Evolutionary conservation across 2,888 invertebrate genomes (phyloP), one percentile per base, ranked within the genome.

Genomic region (Polylopha cassiicola): DNA sequence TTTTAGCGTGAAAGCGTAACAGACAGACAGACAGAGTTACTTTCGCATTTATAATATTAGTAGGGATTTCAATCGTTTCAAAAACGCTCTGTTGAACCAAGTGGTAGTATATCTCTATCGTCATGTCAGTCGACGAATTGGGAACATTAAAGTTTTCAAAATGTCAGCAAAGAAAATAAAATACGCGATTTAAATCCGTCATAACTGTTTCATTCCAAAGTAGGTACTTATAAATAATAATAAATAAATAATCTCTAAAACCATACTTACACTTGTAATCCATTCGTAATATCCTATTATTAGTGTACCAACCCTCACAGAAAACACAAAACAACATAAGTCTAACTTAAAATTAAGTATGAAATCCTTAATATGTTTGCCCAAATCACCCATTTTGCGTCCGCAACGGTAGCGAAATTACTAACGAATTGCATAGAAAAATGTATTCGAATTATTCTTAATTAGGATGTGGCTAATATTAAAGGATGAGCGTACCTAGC

Each of bases 211-310:
- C n/a, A n/a, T n/a, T n/a, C n/a, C n/a, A n/a, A n/a, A n/a, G n/a
- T n/a, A n/a, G n/a, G n/a, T n/a, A n/a, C n/a, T n/a, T n/a, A n/a
- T n/a, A n/a, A n/a, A n/a, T n/a, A n/a, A n/a, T n/a, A 31, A 21
- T 13, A 31, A 30, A 20, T 5, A 4, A 21, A 8, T 3, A 9
- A 22, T 27, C 2, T 15, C 15, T 3, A 21, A 8, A 17, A 1
- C 5, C 2, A 15, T 34, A 41, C 41, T 41, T 30, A 41, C 41
- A 17, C 29, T 36, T 16, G 29, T 26, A 21, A 41, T 41, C 1
- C 34, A 3, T 24, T 41, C 36, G 18, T 29, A 41, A 16, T 24
- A 41, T 30, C 24, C 41, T 10, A 34, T 30, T 5, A 41, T 15
- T 21, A 41, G 2, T 3, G 36, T 11, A 7, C 41, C 41, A 3